phyloP scores from a whole-genome alignment of 2,888 invertebrate species.

The Drosophila leonis region DNA sequence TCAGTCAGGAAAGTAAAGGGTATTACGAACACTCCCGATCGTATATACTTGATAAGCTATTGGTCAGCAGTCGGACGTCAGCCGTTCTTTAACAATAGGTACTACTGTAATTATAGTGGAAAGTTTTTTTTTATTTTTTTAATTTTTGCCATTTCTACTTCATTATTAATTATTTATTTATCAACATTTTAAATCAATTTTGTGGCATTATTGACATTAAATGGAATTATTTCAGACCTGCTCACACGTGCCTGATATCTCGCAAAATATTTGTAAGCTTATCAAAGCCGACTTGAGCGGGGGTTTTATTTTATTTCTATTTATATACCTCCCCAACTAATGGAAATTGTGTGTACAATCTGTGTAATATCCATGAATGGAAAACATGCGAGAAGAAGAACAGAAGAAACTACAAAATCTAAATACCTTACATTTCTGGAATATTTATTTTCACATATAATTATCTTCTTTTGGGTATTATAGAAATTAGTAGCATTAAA shows the following conservation, averaged over 20 bases:
- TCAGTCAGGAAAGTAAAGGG: neutral
- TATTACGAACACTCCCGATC: neutral
- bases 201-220: conserved; percentile 21
- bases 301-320: too few species aligned
- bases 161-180: neutral
- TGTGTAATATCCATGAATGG: too few species aligned
- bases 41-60: neutral
- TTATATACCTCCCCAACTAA: too few species aligned
- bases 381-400: too few species aligned
- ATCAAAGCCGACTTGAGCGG: conserved; percentile 12
- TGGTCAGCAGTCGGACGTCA: neutral
- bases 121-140: too few species aligned
- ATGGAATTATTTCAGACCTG: conserved; percentile 10
- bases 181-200: conserved; percentile 9
- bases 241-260: conserved; percentile 40
- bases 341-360: too few species aligned
- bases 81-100: neutral
- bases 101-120: neutral
- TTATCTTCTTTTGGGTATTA: too few species aligned
- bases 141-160: neutral
- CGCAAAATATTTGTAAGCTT: conserved; percentile 14
- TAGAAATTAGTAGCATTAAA: too few species aligned
- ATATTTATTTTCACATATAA: too few species aligned
- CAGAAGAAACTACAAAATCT: too few species aligned
- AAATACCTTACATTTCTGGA: too few species aligned